phyloP scores from a whole-genome alignment of 2,797 vertebrate species.

The Anniella stebbinsi region DNA sequence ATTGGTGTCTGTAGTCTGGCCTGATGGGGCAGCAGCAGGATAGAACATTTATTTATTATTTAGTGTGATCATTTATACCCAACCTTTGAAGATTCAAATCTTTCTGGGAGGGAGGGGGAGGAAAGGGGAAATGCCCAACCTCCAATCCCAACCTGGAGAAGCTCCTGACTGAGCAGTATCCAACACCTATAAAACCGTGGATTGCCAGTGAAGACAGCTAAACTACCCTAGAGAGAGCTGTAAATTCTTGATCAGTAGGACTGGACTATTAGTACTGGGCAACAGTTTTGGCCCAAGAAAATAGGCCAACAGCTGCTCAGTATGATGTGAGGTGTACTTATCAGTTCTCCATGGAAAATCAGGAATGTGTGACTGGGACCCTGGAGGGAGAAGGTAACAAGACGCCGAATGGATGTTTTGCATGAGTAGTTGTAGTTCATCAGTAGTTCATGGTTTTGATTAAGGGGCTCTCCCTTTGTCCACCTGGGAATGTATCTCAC shows the following conservation, averaged over 20 bases:
- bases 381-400: neutral
- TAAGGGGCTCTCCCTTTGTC: too few relatives aligned
- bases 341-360: neutral
- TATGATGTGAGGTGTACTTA: neutral
- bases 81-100: neutral
- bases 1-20: neutral
- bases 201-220: neutral
- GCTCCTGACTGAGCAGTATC: neutral
- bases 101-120: neutral
- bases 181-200: neutral
- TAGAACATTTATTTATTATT: neutral
- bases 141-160: neutral
- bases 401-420: neutral
- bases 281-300: neutral
- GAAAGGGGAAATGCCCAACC: neutral
- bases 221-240: neutral
- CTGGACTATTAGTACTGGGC: neutral
- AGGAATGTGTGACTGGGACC: neutral
- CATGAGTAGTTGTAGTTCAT: too few relatives aligned
- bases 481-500: too few relatives aligned
- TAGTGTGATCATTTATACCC: neutral
- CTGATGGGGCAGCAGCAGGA: neutral
- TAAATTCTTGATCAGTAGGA: neutral
- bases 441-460: too few relatives aligned
- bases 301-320: neutral